Base-by-base conservation (phyloP, 2,113 vertebrate species). In the Nesospiza acunhae region DNA sequence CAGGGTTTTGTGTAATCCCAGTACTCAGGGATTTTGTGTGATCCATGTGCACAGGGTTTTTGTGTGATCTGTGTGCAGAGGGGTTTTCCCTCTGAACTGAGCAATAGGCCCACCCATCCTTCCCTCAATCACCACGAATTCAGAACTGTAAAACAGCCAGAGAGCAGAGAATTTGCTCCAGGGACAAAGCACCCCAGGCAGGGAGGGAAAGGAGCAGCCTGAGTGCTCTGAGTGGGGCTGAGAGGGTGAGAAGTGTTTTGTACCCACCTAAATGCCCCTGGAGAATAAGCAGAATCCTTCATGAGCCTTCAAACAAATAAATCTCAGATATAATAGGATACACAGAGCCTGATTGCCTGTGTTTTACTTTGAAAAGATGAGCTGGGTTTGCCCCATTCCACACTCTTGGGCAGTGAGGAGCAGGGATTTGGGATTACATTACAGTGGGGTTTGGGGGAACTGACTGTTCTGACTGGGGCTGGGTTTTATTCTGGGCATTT, bases 181-280 rank as follows among this genome's bases (percentile, higher is more conserved):
- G 4, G 20, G 27, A 17, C 50, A 14, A 28, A 70, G 10, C 7
- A 4, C 1, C 11, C 22, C 2, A 15, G 63, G 24, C 0, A 23
- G 24, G 55, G 30, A 50, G 44, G 44, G 30, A 24, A 37, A 66
- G 78, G 35, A 69, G 56, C 37, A 89, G 64, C 53, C 53, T 6
- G 44, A 0, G 18, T 44, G 64, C 59, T 73, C 19, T 49, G 46
- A 60, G 11, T 6, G 49, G 15, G 41, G 64, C 44, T 59, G 60
- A 10, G 56, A 31, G 47, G 26, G 47, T 1, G 19, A 78, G 46
- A 31, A 18, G 15, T 37, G 20, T 10, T 64, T 7, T 30, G 10
- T 3, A 33, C 11, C 22, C 46, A 18, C 42, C 39, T 8, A 26
- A 93, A 73, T 22, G 1, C 11, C 46, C 10, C 37, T 42, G n/a